phyloP scores from a whole-genome alignment of 2,113 vertebrate genomes.

The Pithys albifrons region DNA sequence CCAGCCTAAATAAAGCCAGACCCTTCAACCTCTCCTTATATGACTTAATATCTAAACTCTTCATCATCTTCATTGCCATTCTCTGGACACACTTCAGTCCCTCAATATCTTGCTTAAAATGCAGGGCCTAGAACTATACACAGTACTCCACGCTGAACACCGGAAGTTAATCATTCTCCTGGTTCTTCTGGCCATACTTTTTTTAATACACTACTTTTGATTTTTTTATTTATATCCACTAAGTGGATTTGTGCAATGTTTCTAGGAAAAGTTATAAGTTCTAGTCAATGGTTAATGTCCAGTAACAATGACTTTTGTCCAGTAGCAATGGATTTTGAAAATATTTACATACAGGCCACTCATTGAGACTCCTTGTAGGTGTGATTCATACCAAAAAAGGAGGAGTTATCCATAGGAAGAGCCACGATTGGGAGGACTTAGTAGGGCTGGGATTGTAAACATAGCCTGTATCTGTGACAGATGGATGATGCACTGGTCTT shows the following conservation, averaged over 20 bases:
- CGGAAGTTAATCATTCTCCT: neutral
- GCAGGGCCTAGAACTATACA: neutral
- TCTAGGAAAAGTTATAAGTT: neutral
- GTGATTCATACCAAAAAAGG: neutral
- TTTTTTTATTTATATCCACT: neutral
- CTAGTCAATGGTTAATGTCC: neutral
- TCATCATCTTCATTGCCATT: neutral
- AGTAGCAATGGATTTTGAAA: neutral
- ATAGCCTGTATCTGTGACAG: neutral
- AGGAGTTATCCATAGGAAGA: neutral
- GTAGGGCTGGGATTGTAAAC: neutral
- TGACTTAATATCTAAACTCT: neutral
- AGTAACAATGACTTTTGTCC: neutral
- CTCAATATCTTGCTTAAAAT: neutral
- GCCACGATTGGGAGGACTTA: neutral
- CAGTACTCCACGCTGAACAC: neutral
- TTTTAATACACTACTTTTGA: neutral
- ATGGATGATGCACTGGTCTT: neutral
- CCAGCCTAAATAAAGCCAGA: neutral
- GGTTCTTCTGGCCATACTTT: neutral
- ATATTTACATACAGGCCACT: neutral
- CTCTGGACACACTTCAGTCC: neutral
- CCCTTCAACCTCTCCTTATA: neutral
- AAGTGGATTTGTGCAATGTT: neutral
- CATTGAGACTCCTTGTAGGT: neutral